A percentile compares a stretch with the other conserved stretches of the same genome.
phyloP scores from a whole-genome alignment of 2,113 vertebrate genomes.

The Rallus limicola region DNA sequence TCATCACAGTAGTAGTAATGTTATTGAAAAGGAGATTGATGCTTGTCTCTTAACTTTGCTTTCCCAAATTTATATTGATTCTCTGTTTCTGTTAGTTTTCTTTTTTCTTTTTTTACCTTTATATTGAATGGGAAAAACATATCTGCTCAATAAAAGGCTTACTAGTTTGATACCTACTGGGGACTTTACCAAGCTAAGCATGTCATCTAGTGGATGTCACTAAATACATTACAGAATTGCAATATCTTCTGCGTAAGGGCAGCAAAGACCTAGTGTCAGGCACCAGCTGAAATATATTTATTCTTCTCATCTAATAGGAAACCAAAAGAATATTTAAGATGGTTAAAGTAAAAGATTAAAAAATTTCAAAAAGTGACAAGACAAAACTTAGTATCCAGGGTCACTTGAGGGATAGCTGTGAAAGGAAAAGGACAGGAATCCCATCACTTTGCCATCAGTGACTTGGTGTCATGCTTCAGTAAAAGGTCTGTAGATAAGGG shows the following conservation, averaged over 20 bases:
- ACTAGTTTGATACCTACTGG: not conserved
- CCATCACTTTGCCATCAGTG: not conserved
- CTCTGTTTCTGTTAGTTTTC: not conserved
- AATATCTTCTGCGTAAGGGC: not conserved
- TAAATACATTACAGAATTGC: not conserved
- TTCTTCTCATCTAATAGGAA: not conserved
- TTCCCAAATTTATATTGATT: not conserved
- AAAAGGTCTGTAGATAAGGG: not conserved
- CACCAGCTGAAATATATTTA: not conserved
- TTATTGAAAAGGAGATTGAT: not conserved
- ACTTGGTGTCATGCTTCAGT: accelerated
- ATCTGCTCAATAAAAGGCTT: not conserved
- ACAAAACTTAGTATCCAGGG: not conserved
- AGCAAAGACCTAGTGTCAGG: not conserved
- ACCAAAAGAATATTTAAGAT: not conserved
- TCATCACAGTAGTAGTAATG: not conserved
- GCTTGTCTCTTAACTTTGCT: not conserved
- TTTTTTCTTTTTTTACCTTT: not conserved
- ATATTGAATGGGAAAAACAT: not conserved
- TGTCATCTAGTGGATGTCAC: not conserved
- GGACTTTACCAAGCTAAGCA: not conserved
- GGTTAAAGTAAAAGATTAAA: not conserved
- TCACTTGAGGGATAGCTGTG: not conserved
- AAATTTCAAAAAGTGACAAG: not conserved
- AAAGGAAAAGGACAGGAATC: not conserved